Base-by-base conservation (phyloP, 2,888 invertebrate species). In the Orthosia gothica region DNA sequence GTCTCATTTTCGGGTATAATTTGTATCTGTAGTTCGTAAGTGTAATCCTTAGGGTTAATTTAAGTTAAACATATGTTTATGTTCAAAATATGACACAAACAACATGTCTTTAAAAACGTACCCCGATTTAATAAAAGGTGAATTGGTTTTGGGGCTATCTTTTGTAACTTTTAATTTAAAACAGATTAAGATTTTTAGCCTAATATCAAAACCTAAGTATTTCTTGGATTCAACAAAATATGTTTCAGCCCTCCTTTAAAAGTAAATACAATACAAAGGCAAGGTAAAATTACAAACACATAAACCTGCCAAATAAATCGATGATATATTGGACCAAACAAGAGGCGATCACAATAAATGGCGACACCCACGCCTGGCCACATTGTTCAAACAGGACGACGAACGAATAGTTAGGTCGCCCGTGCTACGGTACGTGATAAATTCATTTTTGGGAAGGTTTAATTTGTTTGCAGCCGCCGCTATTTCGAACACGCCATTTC, bases 371-470 rank as follows among this genome's bases (percentile, higher is more conserved):
- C 72, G 74, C 70, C 74, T 54, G 73, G 74, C 74, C 82, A 70
- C 79, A 83, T 82, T 88, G 85, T 83, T 79, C 87, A 87, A 88
- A 88, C 87, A 87, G 66, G 67, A 84, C 75, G 81, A 88, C 88
- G 89, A 92, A 93, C 91, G 90, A 90, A 94, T 95, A 94, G 95
- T 94, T 93, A 91, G 90, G 84, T 82, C 82, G 83, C 83, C 77
- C 69, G 79, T 83, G 79, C 89, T 88, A 90, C 92, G 79, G 89
- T 88, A 90, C 92, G 94, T 95, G 96, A 96, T 95, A 96, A 96
- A 96, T 96, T 96, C 94, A 96, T 96, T 96, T 96, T 96, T 96
- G 96, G 96, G 93, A 89, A 91, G 93, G 93, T 95, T 95, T 95
- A 96, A 96, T 96, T 96, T 95, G 95, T 95, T 95, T 95, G 93